These are phyloP conservation scores for Alosa alosa DNA, from an alignment of 2,113 vertebrate species.

Conservation along the genomic window DNA sequence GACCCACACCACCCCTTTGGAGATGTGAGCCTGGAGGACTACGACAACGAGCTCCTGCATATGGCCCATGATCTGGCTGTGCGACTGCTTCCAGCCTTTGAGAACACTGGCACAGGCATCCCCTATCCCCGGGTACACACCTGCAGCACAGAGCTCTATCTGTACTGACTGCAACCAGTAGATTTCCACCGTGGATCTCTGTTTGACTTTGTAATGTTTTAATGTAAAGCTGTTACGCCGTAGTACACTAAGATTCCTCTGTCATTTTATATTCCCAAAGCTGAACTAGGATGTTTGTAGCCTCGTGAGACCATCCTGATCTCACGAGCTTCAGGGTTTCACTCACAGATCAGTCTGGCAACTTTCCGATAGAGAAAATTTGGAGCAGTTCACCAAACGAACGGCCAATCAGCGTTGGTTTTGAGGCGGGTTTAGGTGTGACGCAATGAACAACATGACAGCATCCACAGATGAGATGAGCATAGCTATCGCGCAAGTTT, in stretches of 20 bases:
- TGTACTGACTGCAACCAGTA: too few species aligned
- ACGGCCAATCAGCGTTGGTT: too few species aligned
- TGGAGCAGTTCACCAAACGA: too few species aligned
- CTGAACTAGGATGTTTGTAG: too few species aligned
- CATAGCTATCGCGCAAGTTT: too few species aligned
- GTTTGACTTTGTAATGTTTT: background rate
- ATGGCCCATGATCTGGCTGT: slow-evolving; percentile 94
- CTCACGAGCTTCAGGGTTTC: too few species aligned
- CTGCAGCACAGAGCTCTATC: background rate
- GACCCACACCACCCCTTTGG: slow-evolving; percentile 93
- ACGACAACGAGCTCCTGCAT: slow-evolving; percentile 90
- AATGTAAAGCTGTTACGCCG: background rate
- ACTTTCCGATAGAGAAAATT: too few species aligned
- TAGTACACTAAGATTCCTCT: background rate
- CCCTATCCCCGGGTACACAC: slow-evolving; percentile 85
- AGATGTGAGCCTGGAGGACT: slow-evolving; percentile 83
- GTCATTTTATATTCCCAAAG: background rate
- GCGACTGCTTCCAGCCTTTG: slow-evolving; percentile 92
- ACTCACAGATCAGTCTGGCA: too few species aligned
- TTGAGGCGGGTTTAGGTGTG: too few species aligned
- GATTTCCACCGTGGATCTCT: background rate
- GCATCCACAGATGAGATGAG: too few species aligned
- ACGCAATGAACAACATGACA: too few species aligned
- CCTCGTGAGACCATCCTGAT: too few species aligned
- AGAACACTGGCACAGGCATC: slow-evolving; percentile 97